These are phyloP conservation scores for Sorex maritimensis DNA, from an alignment of 2,797 vertebrate species.

Conservation along the genomic window DNA sequence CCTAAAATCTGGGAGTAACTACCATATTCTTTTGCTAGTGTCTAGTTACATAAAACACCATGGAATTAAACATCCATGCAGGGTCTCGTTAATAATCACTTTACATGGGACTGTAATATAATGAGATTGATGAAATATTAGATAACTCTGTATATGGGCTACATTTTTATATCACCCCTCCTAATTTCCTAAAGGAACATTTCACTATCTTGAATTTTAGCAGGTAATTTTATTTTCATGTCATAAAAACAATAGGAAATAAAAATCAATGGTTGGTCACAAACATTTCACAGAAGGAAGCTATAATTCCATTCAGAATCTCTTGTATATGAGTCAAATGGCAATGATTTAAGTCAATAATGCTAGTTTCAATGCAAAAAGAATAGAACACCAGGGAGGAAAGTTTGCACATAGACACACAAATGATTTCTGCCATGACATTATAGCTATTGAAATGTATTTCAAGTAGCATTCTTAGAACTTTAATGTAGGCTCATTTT, in stretches of 20 bases:
- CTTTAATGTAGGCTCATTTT: slow-evolving; percentile 87
- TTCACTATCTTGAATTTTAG: slow-evolving; percentile 82
- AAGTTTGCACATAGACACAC: slow-evolving; percentile 10
- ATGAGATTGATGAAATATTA: slow-evolving; percentile 85
- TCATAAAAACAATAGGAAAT: slow-evolving; percentile 52
- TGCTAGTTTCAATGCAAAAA: slow-evolving; percentile 69
- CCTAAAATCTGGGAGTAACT: slow-evolving; percentile 83
- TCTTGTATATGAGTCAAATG: slow-evolving; percentile 70
- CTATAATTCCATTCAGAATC: slow-evolving; percentile 59
- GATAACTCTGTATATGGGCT: slow-evolving; percentile 87
- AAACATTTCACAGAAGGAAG: slow-evolving; percentile 39
- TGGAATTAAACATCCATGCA: slow-evolving; percentile 76
- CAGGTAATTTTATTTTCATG: slow-evolving; percentile 67
- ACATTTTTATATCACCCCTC: slow-evolving; percentile 82
- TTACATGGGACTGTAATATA: slow-evolving; percentile 79
- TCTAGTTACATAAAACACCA: slow-evolving; percentile 85
- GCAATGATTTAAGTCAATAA: slow-evolving; percentile 73
- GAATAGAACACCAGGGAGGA: slow-evolving; percentile 77
- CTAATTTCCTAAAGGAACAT: slow-evolving; percentile 82
- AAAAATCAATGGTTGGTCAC: slow-evolving; percentile 27
- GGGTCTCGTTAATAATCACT: slow-evolving; percentile 85
- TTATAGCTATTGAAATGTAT: slow-evolving; percentile 82
- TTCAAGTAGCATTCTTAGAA: slow-evolving; percentile 84
- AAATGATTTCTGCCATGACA: slow-evolving; percentile 81
- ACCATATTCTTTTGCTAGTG: slow-evolving; percentile 78